A percentile compares a stretch with the other conserved stretches of the same genome.
Conservation (phyloP, 64 coral and sea anemone genomes). For the Acropora yongei region DNA sequence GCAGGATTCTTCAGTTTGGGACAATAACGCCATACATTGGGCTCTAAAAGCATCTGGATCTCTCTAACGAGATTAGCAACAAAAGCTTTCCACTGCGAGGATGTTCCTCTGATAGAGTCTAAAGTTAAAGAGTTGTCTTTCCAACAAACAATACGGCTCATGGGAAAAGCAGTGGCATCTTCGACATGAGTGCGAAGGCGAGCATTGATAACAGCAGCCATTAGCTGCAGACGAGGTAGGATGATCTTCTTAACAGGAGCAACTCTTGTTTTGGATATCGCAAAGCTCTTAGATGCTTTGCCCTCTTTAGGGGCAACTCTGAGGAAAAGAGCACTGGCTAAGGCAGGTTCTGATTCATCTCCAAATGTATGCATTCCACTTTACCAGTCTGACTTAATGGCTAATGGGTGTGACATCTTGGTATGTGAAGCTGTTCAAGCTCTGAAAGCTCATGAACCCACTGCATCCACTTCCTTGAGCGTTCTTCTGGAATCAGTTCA, state of each 20-base stretch:
- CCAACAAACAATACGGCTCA: constrained; percentile 24
- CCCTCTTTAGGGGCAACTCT: background rate
- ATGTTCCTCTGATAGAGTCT: constrained; percentile 36
- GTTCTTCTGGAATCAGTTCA: too few species aligned
- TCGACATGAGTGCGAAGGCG: constrained; percentile 11
- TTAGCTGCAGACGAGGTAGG: constrained; percentile 35
- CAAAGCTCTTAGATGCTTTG: background rate
- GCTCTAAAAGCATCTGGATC: constrained; percentile 23
- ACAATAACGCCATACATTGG: too few species aligned
- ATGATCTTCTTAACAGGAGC: constrained; percentile 45
- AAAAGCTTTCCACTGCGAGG: constrained; percentile 44
- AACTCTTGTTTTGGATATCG: constrained; percentile 27
- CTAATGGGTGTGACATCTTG: background rate
- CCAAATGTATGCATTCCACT: too few species aligned
- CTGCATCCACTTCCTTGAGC: background rate
- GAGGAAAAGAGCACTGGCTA: too few species aligned
- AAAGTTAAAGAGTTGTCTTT: constrained; percentile 24
- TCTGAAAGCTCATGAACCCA: constrained; percentile 17
- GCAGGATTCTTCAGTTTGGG: background rate
- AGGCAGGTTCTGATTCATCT: too few species aligned
- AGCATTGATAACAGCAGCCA: constrained; percentile 46
- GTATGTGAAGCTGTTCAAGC: background rate
- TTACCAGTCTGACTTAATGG: background rate
- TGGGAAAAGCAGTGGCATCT: background rate
- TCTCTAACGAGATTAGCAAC: constrained; percentile 46